phyloP scores from a whole-genome alignment of 2,888 invertebrate genomes.

The Epiblema foenella region DNA sequence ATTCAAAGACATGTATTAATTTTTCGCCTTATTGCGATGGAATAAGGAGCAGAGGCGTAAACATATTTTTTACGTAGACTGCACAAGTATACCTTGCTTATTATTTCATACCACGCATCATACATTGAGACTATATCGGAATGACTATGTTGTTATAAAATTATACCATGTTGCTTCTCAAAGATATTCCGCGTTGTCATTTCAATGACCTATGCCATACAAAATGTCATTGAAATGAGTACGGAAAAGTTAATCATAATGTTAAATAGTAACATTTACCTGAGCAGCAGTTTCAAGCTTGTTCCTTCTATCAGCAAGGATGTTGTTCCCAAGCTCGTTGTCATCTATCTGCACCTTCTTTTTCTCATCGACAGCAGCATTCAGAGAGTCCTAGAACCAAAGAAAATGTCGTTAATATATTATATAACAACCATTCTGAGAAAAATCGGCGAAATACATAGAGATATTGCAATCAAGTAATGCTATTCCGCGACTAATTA shows the following conservation, averaged over 20 bases:
- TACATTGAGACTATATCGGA: too few species aligned
- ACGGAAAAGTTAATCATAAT: not conserved
- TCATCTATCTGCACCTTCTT: slow-evolving; percentile 76
- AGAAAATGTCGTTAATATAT: slow-evolving; percentile 26
- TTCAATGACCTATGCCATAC: too few species aligned
- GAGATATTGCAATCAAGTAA: not conserved
- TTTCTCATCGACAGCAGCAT: slow-evolving; percentile 75
- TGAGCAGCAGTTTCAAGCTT: slow-evolving; percentile 86
- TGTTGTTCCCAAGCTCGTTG: slow-evolving; percentile 72
- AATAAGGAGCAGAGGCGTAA: too few species aligned
- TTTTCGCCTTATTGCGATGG: too few species aligned
- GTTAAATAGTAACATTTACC: slow-evolving; percentile 63
- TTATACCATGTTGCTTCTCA: too few species aligned
- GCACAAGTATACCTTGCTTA: too few species aligned
- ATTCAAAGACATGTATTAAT: too few species aligned
- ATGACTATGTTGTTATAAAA: too few species aligned
- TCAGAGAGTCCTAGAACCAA: slow-evolving; percentile 78
- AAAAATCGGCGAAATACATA: not conserved
- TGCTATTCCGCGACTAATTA: not conserved
- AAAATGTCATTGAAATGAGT: too few species aligned
- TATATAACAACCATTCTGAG: not conserved
- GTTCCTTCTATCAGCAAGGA: slow-evolving; percentile 77
- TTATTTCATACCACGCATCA: too few species aligned
- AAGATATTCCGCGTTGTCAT: too few species aligned
- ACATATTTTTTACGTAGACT: too few species aligned